Percentiles rank a stretch among this genome's conserved stretches.
Evolutionary conservation across 2,888 invertebrate genomes (phyloP).

Genomic region (Strigamia transsilvanica): DNA sequence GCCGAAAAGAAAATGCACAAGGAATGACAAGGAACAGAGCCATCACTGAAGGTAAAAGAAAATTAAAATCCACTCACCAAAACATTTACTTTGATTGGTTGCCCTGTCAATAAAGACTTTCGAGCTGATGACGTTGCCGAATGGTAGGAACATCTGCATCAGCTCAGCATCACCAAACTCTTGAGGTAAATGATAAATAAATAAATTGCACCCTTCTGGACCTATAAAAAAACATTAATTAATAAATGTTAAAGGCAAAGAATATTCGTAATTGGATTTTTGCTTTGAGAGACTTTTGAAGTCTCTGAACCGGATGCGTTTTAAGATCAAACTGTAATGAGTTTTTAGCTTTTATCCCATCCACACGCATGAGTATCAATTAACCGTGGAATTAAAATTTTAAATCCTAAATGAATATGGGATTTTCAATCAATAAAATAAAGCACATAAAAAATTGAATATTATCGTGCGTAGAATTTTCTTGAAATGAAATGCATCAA

Average conservation of each 20-base stretch:
- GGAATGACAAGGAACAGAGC: conserved; percentile 35
- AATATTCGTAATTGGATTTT: not conserved
- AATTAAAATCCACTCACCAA: conserved; percentile 76
- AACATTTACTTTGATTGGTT: conserved; percentile 99
- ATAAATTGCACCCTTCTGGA: conserved; percentile 99
- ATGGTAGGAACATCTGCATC: conserved; percentile 99
- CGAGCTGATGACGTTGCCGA: conserved; percentile 99
- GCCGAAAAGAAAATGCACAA: conserved; percentile 14
- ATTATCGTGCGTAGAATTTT: no score
- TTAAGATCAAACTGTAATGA: not conserved
- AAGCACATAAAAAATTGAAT: not conserved
- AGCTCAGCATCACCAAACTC: conserved; percentile 99
- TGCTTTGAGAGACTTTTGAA: not conserved
- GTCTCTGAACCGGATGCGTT: not conserved
- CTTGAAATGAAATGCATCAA: no score
- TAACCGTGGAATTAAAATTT: no score
- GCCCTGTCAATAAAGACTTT: conserved; percentile 99
- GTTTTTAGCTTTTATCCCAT: not conserved
- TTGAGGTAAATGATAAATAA: conserved; percentile 99
- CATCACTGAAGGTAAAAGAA: conserved; percentile 41
- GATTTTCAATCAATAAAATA: no score
- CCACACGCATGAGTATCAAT: not conserved
- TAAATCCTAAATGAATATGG: no score
- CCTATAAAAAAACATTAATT: conserved; percentile 73
- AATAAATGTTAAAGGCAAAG: not conserved